These are phyloP conservation scores for Pygmarrhopalites habei DNA, from an alignment of 1,140 invertebrate genomes.

Conservation along the genomic window DNA sequence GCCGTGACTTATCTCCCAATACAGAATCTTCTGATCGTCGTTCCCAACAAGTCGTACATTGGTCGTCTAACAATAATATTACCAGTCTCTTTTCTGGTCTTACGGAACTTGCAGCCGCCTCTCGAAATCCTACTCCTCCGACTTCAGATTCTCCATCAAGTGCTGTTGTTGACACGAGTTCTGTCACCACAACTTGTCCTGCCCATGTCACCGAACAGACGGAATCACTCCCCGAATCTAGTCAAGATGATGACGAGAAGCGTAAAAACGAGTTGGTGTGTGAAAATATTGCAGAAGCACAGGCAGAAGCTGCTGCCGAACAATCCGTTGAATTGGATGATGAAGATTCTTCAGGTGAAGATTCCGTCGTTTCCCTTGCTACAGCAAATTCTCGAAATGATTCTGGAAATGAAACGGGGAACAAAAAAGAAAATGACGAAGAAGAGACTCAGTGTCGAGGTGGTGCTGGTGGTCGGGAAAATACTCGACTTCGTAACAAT, in stretches of 20 bases:
- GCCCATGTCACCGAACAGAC: too few relatives aligned
- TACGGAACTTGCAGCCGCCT: too few relatives aligned
- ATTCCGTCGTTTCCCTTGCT: not conserved
- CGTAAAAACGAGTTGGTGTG: not conserved
- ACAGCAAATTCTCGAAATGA: not conserved
- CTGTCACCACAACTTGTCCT: too few relatives aligned
- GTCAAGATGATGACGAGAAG: conserved; percentile 3
- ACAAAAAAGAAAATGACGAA: not conserved
- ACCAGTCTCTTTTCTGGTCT: too few relatives aligned
- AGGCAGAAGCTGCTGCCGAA: not conserved
- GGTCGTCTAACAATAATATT: too few relatives aligned
- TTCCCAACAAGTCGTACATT: too few relatives aligned
- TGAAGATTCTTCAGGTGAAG: conserved; percentile 4
- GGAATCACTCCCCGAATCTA: too few relatives aligned
- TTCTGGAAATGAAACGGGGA: not conserved
- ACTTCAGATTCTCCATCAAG: too few relatives aligned
- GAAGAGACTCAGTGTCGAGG: not conserved
- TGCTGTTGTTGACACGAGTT: too few relatives aligned
- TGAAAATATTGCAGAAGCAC: not conserved
- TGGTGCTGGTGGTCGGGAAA: not conserved
- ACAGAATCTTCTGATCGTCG: too few relatives aligned
- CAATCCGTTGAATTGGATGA: not conserved
- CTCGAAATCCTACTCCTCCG: too few relatives aligned
- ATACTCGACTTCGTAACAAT: conserved; percentile 5
- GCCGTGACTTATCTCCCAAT: too few relatives aligned